phyloP scores from a whole-genome alignment of 2,888 invertebrate species.

The Orthonevra nobilis region DNA sequence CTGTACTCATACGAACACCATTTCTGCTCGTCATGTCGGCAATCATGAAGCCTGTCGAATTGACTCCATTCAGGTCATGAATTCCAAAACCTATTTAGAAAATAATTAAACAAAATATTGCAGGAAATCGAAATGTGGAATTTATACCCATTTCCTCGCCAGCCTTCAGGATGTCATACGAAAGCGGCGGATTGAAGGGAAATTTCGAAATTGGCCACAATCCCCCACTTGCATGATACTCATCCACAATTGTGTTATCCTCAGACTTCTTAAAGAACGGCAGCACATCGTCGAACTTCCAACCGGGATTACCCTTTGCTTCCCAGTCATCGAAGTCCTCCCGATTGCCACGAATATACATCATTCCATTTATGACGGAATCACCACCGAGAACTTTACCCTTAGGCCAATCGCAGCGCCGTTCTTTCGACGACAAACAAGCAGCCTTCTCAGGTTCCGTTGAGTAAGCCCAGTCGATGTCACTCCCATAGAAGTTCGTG shows the following conservation, averaged over 20 bases:
- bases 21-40: constrained; percentile 86
- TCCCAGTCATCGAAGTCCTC: constrained; percentile 92
- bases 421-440: constrained; percentile 80
- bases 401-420: constrained; percentile 85
- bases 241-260: constrained; percentile 83
- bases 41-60: constrained; percentile 85
- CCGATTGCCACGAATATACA: constrained; percentile 90
- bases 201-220: too few relatives aligned
- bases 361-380: constrained; percentile 91
- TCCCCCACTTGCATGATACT: constrained; percentile 86
- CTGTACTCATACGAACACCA: constrained; percentile 89
- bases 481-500: too few relatives aligned
- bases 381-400: constrained; percentile 92
- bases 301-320: constrained; percentile 88
- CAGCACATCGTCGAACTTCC: constrained; percentile 87
- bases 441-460: constrained; percentile 83
- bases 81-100: constrained; percentile 86
- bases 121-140: too few relatives aligned
- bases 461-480: constrained; percentile 88
- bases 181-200: too few relatives aligned
- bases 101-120: too few relatives aligned
- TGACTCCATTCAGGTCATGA: constrained; percentile 86
- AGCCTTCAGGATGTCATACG: constrained; percentile 85
- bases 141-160: too few relatives aligned
- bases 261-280: constrained; percentile 91